Evolutionary conservation across 2,797 vertebrate genomes (phyloP).

Genomic region (Microctenopoma stevenorrisi): DNA sequence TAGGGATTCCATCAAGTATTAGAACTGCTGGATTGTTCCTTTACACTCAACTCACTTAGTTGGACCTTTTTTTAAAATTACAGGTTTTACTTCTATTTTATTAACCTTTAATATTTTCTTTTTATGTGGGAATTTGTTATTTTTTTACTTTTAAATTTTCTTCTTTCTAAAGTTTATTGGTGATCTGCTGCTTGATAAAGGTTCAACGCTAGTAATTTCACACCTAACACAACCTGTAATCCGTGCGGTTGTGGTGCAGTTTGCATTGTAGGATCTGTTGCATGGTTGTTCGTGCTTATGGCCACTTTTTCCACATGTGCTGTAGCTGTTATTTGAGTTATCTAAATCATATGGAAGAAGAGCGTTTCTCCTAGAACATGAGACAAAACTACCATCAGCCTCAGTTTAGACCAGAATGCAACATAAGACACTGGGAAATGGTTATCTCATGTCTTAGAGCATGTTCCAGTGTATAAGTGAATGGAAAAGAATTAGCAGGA

Average conservation of each 20-base stretch:
- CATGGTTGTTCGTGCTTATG: not conserved
- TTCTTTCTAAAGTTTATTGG: conserved; percentile 25
- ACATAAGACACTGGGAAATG: not conserved
- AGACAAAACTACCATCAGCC: not conserved
- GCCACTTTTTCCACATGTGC: too few relatives aligned
- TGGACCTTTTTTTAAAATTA: conserved; percentile 10
- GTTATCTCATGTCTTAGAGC: not conserved
- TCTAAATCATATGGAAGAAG: too few relatives aligned
- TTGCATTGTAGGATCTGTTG: not conserved
- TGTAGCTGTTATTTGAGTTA: not conserved
- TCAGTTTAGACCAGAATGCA: not conserved
- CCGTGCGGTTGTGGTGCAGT: not conserved
- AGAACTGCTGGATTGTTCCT: not conserved
- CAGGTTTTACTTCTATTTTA: conserved; percentile 16
- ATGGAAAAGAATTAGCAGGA: not conserved
- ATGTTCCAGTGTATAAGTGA: too few relatives aligned
- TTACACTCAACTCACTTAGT: not conserved
- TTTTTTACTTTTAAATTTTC: conserved; percentile 17
- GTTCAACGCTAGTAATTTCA: conserved; percentile 2
- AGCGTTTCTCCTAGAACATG: too few relatives aligned
- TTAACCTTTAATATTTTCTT: not conserved
- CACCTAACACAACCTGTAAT: not conserved
- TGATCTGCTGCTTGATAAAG: conserved; percentile 15
- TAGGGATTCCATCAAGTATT: conserved; percentile 16
- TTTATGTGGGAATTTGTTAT: conserved; percentile 1